Conservation (phyloP, 2,113 vertebrate genomes). For the Heteronetta atricapilla region DNA sequence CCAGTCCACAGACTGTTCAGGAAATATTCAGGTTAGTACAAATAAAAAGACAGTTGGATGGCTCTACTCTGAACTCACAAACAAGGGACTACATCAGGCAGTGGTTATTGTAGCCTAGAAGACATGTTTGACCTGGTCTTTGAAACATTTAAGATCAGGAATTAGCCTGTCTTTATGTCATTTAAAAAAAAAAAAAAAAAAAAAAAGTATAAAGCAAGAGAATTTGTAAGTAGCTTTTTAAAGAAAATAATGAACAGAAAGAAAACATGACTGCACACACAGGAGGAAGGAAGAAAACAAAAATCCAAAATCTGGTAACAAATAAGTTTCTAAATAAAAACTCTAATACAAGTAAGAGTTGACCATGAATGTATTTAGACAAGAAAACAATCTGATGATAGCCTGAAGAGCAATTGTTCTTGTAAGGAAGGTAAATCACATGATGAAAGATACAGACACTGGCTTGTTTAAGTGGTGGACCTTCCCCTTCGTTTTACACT, state of each 20-base stretch:
- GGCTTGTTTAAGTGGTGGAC: not conserved
- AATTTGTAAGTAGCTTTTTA: not conserved
- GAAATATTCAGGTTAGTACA: not conserved
- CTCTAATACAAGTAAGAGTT: not conserved
- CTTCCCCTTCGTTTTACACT: not conserved
- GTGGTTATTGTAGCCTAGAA: not conserved
- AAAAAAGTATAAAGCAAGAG: not conserved
- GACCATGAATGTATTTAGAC: not conserved
- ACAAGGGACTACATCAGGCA: not conserved
- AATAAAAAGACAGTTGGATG: not conserved
- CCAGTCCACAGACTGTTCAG: not conserved
- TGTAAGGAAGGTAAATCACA: not conserved
- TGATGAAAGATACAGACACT: fast-evolving
- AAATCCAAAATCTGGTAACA: not conserved
- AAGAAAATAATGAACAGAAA: not conserved
- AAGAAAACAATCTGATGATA: not conserved
- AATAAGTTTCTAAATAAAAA: not conserved
- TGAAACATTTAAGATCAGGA: not conserved
- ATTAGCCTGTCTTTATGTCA: not conserved
- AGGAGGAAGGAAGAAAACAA: not conserved
- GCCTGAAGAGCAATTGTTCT: not conserved
- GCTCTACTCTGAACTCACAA: not conserved
- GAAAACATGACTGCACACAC: not conserved
- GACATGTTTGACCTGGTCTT: not conserved
- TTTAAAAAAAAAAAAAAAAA: not conserved